A percentile compares a stretch with the other conserved stretches of the same genome.
Evolutionary conservation across 2,888 invertebrate genomes (phyloP).

Genomic region (Sycophila texana): DNA sequence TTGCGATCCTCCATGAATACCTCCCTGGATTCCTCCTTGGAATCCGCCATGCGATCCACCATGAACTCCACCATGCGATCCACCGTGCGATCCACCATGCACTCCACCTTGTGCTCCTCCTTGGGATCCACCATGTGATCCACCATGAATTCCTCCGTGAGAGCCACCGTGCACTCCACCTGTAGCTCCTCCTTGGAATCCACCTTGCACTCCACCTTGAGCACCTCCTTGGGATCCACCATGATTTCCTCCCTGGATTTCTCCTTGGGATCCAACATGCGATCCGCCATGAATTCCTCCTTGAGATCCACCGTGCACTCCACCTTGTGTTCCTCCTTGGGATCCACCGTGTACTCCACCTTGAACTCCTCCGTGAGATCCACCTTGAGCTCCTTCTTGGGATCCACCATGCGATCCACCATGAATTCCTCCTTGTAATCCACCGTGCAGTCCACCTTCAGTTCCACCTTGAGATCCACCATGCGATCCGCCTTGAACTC

Average conservation of each 20-base stretch:
- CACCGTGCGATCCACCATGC: neutral
- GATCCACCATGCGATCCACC: neutral
- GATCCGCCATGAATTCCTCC: neutral
- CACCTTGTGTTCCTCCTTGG: too few relatives aligned
- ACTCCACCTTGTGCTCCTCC: neutral
- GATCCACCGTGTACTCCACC: too few relatives aligned
- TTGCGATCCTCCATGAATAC: neutral
- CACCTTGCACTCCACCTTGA: too few relatives aligned
- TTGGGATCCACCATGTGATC: neutral
- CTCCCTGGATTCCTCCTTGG: neutral
- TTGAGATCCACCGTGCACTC: too few relatives aligned
- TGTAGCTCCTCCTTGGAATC: too few relatives aligned
- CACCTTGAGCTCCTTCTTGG: too few relatives aligned
- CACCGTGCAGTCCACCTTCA: neutral
- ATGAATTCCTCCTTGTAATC: neutral
- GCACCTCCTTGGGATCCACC: too few relatives aligned
- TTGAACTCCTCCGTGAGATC: too few relatives aligned
- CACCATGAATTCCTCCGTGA: too few relatives aligned
- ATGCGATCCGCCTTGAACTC: neutral
- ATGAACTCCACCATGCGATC: neutral
- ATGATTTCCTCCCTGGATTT: too few relatives aligned
- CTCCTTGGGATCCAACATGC: too few relatives aligned
- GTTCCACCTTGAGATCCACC: neutral
- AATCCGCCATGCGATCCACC: neutral
- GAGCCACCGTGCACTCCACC: too few relatives aligned